A percentile compares a stretch with the other conserved stretches of the same genome.
Conservation (phyloP, 2,113 vertebrate species). For the Coracopsis vasa region DNA sequence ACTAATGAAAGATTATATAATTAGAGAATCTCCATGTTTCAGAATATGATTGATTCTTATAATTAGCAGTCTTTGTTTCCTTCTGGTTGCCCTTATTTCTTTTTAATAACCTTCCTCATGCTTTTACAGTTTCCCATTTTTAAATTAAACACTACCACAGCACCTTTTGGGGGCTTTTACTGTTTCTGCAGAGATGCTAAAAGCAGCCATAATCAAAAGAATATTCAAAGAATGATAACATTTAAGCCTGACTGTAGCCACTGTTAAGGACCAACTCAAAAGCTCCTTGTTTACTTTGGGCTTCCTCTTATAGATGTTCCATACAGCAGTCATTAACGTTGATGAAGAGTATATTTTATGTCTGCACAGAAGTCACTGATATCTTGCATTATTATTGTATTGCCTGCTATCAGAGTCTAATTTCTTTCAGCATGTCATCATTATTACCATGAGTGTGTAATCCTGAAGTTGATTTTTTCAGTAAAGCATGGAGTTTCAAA, state of each 20-base stretch:
- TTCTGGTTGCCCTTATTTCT: not conserved
- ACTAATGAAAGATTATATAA: not conserved
- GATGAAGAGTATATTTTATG: not conserved
- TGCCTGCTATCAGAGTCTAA: not conserved
- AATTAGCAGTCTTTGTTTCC: not conserved
- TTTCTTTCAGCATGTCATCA: not conserved
- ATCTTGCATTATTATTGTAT: not conserved
- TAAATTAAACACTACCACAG: not conserved
- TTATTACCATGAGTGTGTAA: not conserved
- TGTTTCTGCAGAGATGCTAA: not conserved
- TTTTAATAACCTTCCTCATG: not conserved
- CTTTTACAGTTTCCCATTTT: not conserved
- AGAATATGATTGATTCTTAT: not conserved
- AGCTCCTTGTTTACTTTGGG: not conserved
- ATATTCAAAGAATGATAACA: not conserved
- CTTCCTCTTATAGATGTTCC: not conserved
- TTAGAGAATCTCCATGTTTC: not conserved
- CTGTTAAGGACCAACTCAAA: not conserved
- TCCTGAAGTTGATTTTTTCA: not conserved
- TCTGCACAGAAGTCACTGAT: not conserved
- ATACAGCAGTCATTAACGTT: not conserved
- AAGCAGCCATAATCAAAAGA: not conserved
- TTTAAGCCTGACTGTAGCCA: not conserved
- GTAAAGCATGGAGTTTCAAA: not conserved
- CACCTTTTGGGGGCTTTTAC: not conserved